Evolutionary conservation across 1,140 invertebrate species (phyloP), one percentile per base, ranked within the genome.

Genomic region (Megalopta genalis): DNA sequence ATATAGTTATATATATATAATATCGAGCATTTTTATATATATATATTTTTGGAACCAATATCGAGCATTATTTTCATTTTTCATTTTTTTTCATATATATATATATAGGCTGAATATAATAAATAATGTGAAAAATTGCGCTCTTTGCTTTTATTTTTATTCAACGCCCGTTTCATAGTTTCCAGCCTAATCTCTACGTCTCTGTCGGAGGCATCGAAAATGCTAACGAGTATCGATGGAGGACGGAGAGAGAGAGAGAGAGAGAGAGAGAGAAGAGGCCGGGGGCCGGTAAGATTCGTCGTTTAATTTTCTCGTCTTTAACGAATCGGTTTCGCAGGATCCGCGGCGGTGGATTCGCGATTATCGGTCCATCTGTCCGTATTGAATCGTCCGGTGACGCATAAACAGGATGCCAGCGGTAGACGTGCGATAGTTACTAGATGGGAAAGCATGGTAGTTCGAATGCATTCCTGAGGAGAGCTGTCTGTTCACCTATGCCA

Each of bases 401-500:
- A 32, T 64, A 64, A 72, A 78, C 76, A 78, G 68, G 60, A 72
- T 60, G 60, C 39, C 59, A 12, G 52, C 27, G 37, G 46, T 57
- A 39, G 37, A 78, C 76, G 76, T 46, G 82, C 64, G 63, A 84
- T 65, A 75, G 66, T 74, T 84, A 67, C 73, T 57, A 62, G 69
- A 70, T 84, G 72, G 67, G 60, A 72, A 85, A 84, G 60, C 27
- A 59, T 68, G 72, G 79, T 85, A 76, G 69, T 81, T 85, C 67
- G 62, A 42, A 59, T 77, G 69, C 76, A 86, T 86, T 85, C 80
- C 80, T 76, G 77, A 85, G 76, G 77, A 77, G 71, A 77, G 71
- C 67, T 75, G 72, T 77, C 64, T 72, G 67, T 75, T 79, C 84
- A 80, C 77, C 70, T 86, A 84, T 86, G 84, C 81, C 81, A 86